Percentiles rank a stretch among this genome's conserved stretches.
Conservation (phyloP, 2,797 vertebrate genomes). For the Odontamblyopus rebecca region DNA sequence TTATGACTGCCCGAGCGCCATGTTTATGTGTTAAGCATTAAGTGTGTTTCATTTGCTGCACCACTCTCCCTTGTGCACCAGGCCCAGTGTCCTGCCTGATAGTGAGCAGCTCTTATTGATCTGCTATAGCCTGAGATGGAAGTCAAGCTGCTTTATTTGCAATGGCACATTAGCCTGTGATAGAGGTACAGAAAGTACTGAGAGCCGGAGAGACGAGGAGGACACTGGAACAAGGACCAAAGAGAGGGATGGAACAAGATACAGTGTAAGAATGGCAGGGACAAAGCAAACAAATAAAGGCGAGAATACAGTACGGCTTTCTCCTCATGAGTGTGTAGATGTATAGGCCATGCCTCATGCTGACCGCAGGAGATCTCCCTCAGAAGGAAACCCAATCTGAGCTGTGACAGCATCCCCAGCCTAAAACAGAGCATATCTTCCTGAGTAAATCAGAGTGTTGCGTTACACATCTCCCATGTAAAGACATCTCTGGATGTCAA, state of each 20-base stretch:
- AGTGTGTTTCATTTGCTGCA: conserved; percentile 58
- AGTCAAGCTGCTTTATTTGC: conserved; percentile 77
- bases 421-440: conserved; percentile 73
- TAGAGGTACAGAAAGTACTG: conserved; percentile 38
- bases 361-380: conserved; percentile 69
- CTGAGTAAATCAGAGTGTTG: conserved; percentile 68
- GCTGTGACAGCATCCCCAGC: conserved; percentile 53
- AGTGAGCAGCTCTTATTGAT: conserved; percentile 77
- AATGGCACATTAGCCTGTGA: conserved; percentile 67
- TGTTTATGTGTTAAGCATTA: conserved; percentile 52
- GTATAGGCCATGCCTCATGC: conserved; percentile 47
- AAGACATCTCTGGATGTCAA: conserved; percentile 75
- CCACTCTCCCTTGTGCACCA: conserved; percentile 45
- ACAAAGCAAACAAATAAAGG: conserved; percentile 36
- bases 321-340: conserved; percentile 49
- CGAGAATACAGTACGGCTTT: conserved; percentile 36
- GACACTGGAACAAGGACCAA: conserved; percentile 33
- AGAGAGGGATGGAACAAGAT: conserved; percentile 52
- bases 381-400: conserved; percentile 74
- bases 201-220: conserved; percentile 32
- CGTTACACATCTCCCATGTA: conserved; percentile 74
- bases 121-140: conserved; percentile 68
- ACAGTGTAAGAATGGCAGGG: conserved; percentile 44
- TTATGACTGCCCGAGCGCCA: conserved; percentile 44
- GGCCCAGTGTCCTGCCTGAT: conserved; percentile 62